Evolutionary conservation across 2,113 vertebrate species (phyloP).

Genomic region (Cinclus cinclus): DNA sequence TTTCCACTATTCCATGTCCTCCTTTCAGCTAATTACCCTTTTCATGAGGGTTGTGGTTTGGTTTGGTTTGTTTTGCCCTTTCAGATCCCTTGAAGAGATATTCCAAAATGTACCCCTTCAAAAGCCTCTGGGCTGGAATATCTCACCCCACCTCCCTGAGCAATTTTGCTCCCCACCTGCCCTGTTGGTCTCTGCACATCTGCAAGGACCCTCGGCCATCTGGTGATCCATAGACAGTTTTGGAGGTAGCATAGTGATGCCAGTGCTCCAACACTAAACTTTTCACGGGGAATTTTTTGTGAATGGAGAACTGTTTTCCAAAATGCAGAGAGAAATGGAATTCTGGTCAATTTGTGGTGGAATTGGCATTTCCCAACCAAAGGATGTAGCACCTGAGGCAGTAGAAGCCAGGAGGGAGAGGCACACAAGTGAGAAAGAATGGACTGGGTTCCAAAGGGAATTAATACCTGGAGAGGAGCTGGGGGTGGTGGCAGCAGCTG

Average conservation of each 20-base stretch:
- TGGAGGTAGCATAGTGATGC: fast-evolving
- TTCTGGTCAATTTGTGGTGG: fast-evolving
- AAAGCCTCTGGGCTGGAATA: background rate
- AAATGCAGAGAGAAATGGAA: fast-evolving
- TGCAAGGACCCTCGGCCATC: fast-evolving
- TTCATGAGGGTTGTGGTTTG: background rate
- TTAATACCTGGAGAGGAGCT: background rate
- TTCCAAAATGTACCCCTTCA: background rate
- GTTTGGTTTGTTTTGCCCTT: fast-evolving
- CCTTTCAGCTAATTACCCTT: background rate
- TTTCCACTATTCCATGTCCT: background rate
- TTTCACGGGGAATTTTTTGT: background rate
- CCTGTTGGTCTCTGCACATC: fast-evolving
- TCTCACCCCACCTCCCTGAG: too few species aligned
- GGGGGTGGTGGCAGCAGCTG: background rate
- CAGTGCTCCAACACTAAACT: fast-evolving
- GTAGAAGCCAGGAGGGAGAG: background rate
- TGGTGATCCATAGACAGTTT: fast-evolving
- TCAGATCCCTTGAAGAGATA: background rate
- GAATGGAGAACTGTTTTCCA: background rate
- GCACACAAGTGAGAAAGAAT: fast-evolving
- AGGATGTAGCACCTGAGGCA: background rate
- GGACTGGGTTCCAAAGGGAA: background rate
- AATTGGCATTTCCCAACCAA: background rate
- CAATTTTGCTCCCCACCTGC: fast-evolving